A percentile compares a stretch with the other conserved stretches of the same genome.
Evolutionary conservation across 2,113 vertebrate genomes (phyloP).

Genomic region (Tachysurus vachellii): DNA sequence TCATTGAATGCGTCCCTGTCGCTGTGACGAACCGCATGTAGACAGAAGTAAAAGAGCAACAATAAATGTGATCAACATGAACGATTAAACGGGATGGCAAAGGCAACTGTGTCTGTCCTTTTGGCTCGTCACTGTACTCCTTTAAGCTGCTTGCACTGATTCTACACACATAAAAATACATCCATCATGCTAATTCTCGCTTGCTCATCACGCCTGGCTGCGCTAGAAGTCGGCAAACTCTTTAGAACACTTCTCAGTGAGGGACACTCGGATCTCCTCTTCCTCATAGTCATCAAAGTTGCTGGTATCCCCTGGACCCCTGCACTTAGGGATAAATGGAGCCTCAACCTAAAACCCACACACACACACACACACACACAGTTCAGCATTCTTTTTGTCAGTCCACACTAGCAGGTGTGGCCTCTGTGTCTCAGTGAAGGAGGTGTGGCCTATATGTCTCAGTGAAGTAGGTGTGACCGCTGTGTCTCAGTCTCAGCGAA

Average conservation of each 20-base stretch:
- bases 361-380: slow-evolving; percentile 4
- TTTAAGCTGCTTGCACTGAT: slow-evolving; percentile 67
- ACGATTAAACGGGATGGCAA: slow-evolving; percentile 51
- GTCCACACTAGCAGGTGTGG: background rate
- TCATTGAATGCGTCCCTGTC: background rate
- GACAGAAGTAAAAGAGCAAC: slow-evolving; percentile 59
- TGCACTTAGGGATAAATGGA: slow-evolving; percentile 91
- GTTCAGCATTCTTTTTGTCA: background rate
- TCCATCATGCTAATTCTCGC: slow-evolving; percentile 58
- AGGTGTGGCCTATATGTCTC: no score
- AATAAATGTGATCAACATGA: slow-evolving; percentile 6
- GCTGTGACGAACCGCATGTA: slow-evolving; percentile 40
- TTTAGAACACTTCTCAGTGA: slow-evolving; percentile 90
- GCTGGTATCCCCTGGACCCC: slow-evolving; percentile 91
- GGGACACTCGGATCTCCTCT: slow-evolving; percentile 87
- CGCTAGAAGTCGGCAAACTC: slow-evolving; percentile 89
- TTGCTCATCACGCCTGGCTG: background rate
- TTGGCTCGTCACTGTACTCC: slow-evolving; percentile 34
- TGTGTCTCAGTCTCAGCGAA: background rate
- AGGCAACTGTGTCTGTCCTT: slow-evolving; percentile 67
- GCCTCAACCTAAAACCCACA: slow-evolving; percentile 79
- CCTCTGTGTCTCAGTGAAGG: background rate
- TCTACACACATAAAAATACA: slow-evolving; percentile 60
- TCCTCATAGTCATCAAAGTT: slow-evolving; percentile 95
- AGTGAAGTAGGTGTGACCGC: background rate